Evolutionary conservation across 1,140 invertebrate species (phyloP).

Genomic region (Andricus grossulariae): DNA sequence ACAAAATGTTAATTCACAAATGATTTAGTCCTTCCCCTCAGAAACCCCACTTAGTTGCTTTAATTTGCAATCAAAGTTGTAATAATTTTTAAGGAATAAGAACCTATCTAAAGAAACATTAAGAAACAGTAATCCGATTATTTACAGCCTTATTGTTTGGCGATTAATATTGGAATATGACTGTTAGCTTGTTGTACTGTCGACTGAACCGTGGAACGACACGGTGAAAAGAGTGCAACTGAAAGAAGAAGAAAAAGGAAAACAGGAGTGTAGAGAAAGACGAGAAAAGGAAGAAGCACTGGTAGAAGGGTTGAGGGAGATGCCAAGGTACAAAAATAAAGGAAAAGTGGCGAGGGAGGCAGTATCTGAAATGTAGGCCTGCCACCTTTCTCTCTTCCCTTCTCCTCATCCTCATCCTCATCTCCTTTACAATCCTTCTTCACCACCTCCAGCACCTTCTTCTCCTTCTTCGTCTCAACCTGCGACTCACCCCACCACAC

Average conservation of each 20-base stretch:
- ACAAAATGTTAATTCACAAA: too few relatives aligned
- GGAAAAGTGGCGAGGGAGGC: slow-evolving; percentile 38
- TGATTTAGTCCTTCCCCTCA: too few relatives aligned
- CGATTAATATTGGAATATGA: slow-evolving; percentile 12
- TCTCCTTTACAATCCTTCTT: slow-evolving; percentile 42
- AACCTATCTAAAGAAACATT: not conserved
- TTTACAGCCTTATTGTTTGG: too few relatives aligned
- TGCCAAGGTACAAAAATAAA: not conserved
- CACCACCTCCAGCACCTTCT: slow-evolving; percentile 42
- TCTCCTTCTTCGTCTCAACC: slow-evolving; percentile 47
- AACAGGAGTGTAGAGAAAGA: slow-evolving; percentile 32
- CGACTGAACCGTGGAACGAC: not conserved
- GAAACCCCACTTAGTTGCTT: too few relatives aligned
- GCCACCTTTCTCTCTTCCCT: slow-evolving; percentile 40
- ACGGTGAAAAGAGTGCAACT: slow-evolving; percentile 1
- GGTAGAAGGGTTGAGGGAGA: slow-evolving; percentile 27
- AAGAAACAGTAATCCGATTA: too few relatives aligned
- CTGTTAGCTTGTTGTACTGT: slow-evolving; percentile 3
- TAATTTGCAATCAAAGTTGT: not conserved
- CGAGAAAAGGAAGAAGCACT: slow-evolving; percentile 28
- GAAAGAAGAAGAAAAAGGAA: slow-evolving; percentile 19
- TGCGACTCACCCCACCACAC: slow-evolving; percentile 45
- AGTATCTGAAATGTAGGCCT: slow-evolving; percentile 55
- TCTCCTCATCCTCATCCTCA: slow-evolving; percentile 40
- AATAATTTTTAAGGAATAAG: not conserved